A percentile compares a stretch with the other conserved stretches of the same genome.
Evolutionary conservation across 1,140 invertebrate genomes (phyloP).

Genomic region (Saxidomus purpurata): DNA sequence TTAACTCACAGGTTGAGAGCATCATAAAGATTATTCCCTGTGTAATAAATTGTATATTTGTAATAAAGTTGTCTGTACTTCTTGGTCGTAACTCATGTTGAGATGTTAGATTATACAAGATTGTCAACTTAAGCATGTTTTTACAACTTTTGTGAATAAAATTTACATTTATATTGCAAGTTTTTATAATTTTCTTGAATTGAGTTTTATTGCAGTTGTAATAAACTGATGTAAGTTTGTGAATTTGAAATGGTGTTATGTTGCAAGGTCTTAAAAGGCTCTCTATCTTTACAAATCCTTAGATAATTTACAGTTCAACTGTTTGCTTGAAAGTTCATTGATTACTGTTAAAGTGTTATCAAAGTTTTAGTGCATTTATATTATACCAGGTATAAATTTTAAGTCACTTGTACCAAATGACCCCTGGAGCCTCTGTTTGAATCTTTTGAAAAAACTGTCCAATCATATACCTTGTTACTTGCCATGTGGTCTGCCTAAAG

Average conservation of each 20-base stretch:
- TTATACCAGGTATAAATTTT: not conserved
- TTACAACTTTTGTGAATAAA: not conserved
- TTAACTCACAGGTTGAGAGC: not conserved
- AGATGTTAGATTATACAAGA: slow-evolving; percentile 24
- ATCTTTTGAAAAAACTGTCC: not conserved
- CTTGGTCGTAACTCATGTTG: not conserved
- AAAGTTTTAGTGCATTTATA: slow-evolving; percentile 12
- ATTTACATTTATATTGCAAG: not conserved
- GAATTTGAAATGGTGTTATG: not conserved
- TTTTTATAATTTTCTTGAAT: not conserved
- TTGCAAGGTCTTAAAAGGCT: not conserved
- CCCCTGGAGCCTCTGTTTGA: slow-evolving; percentile 6
- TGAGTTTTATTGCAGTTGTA: not conserved
- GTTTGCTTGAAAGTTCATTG: slow-evolving; percentile 11
- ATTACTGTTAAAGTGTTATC: not conserved
- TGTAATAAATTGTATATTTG: slow-evolving; percentile 3
- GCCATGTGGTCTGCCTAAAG: slow-evolving; percentile 26
- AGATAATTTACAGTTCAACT: slow-evolving; percentile 4
- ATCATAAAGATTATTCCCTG: too few relatives aligned
- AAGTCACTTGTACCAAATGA: slow-evolving; percentile 2
- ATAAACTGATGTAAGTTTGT: not conserved
- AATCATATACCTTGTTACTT: not conserved
- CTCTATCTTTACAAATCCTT: not conserved
- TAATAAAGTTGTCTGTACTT: not conserved
- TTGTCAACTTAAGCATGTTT: not conserved